phyloP scores from a whole-genome alignment of 2,888 invertebrate species.

The Incurvaria masculella region DNA sequence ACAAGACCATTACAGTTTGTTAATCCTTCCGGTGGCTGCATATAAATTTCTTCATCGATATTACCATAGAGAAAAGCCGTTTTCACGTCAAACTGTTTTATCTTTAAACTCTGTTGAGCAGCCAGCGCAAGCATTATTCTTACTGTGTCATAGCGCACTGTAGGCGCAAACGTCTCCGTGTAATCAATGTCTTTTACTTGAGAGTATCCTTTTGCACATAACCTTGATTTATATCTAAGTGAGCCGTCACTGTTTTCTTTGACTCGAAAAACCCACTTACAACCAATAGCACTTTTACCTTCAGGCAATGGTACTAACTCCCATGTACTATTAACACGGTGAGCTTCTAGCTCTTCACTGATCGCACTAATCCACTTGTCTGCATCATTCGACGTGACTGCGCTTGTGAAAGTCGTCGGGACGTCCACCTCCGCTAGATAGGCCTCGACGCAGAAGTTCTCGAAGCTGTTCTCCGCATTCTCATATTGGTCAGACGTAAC shows the following conservation, averaged over 20 bases:
- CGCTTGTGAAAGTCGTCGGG: constrained; percentile 6
- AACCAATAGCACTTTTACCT: not conserved
- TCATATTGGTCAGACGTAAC: not conserved
- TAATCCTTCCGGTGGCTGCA: not conserved
- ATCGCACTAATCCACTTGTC: constrained; percentile 10
- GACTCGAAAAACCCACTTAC: not conserved
- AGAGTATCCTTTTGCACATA: not conserved
- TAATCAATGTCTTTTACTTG: not conserved
- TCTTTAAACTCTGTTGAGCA: not conserved
- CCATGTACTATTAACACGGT: constrained; percentile 6
- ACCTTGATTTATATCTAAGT: not conserved
- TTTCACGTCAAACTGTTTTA: not conserved
- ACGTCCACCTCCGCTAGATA: constrained; percentile 1
- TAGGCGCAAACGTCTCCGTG: not conserved
- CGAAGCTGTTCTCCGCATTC: not conserved
- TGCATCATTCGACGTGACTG: constrained; percentile 5
- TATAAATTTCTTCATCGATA: not conserved
- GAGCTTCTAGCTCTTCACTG: constrained; percentile 8
- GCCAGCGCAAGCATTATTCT: not conserved
- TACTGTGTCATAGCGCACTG: not conserved
- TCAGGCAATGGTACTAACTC: constrained; percentile 7
- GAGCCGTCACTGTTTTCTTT: not conserved
- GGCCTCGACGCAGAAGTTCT: not conserved
- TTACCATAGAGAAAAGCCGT: not conserved
- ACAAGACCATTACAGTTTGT: too few species aligned